Base-by-base conservation (phyloP, 1,140 invertebrate genomes). In the Cydia amplana region DNA sequence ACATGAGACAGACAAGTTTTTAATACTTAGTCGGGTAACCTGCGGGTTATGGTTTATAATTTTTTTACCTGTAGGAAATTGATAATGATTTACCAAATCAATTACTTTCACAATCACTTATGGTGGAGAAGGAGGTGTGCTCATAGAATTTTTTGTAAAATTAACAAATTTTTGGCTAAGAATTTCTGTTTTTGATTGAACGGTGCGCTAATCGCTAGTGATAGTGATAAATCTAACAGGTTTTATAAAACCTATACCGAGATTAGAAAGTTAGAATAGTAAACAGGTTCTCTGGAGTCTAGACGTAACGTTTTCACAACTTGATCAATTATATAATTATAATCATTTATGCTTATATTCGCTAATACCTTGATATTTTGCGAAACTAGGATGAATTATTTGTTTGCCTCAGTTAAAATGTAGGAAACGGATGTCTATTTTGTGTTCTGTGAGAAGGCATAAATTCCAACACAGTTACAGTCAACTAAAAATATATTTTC, bases 161-260 rank as follows among this genome's bases (percentile, higher is more conserved):
- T 43, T 43, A 43, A 1, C 10, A 3, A 43, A 12, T 12, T 12
- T 43, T 14, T 14, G 32, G 40, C 40, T 12, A 14, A 43, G 40
- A n/a, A n/a, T n/a, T n/a, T 12, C 2, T 43, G 46, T 51, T 18
- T 75, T 23, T 74, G 40, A 14, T 14, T 9, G 40, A 46, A 16
- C 14, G 12, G 43, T 46, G 43, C 20, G 55, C 20, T 60, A 60
- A 60, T 60, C 55, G n/a, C 49, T 51, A n/a, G 49, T 46, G 43
- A 7, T 55, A 55, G 51, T 60, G 55, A 20, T 9, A 12, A 60
- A 60, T 12, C 55, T 60, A 60, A 60, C 55, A 60, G 55, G 55
- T 60, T 60, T 60, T 60, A 23, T 23, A 23, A 60, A 60, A 23
- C 18, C 55, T 60, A 60, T n/a, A 12, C 20, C 10, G 10, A 4